phyloP scores from a whole-genome alignment of 53 echinoderm and acorn worm species.

The Paracentrotus lividus region DNA sequence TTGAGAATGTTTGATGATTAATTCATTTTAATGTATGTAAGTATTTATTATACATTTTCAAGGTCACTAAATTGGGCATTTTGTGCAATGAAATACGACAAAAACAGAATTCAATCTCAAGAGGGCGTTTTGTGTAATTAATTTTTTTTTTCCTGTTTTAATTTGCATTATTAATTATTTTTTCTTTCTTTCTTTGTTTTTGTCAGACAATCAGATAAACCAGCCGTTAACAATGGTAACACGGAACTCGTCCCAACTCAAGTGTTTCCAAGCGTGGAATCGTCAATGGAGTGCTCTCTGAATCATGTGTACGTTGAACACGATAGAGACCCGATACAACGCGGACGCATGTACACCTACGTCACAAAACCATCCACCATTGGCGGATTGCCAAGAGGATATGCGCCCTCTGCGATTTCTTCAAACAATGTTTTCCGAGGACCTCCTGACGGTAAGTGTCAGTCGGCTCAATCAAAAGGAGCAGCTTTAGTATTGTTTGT shows the following conservation, averaged over 20 bases:
- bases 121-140: too few relatives aligned
- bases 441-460: slow-evolving; percentile 20
- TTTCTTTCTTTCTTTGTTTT: too few relatives aligned
- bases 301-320: slow-evolving; percentile 42
- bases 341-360: slow-evolving; percentile 12
- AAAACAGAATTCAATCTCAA: too few relatives aligned
- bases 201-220: neutral
- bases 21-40: too few relatives aligned
- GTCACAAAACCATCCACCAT: neutral
- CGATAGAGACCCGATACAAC: neutral
- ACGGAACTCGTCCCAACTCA: neutral
- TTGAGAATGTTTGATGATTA: too few relatives aligned
- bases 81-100: too few relatives aligned
- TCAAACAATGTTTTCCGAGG: neutral
- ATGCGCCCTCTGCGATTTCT: neutral
- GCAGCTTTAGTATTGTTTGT: too few relatives aligned
- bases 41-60: too few relatives aligned
- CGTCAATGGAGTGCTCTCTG: neutral
- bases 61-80: too few relatives aligned
- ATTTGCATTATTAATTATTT: too few relatives aligned
- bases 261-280: neutral
- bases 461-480: neutral
- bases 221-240: neutral
- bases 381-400: slow-evolving; percentile 32
- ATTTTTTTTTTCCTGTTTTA: too few relatives aligned